A percentile compares a stretch with the other conserved stretches of the same genome.
phyloP scores from a whole-genome alignment of 1,140 invertebrate genomes.

The Reticulitermes speratus region DNA sequence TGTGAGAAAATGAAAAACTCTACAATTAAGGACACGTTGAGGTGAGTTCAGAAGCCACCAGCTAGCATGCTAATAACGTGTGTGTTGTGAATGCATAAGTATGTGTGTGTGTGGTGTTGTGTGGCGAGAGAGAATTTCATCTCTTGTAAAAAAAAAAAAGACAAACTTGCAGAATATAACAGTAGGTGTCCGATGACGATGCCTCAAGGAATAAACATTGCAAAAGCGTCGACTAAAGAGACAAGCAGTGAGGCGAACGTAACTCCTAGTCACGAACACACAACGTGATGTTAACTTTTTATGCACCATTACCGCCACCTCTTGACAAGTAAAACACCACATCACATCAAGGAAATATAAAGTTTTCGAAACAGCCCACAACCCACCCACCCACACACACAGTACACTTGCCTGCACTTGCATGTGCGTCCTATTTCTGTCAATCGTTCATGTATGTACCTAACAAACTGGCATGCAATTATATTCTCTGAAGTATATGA shows the following conservation, averaged over 20 bases:
- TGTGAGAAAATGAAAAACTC: neutral
- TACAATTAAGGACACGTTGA: neutral
- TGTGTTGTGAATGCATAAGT: too few relatives aligned
- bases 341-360: neutral
- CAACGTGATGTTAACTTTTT: neutral
- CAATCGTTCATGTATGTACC: neutral
- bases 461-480: neutral
- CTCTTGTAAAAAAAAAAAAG: neutral
- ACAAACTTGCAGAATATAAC: neutral
- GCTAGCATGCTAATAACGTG: too few relatives aligned
- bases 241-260: neutral
- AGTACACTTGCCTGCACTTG: neutral
- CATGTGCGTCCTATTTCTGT: conserved; percentile 4
- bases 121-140: too few relatives aligned
- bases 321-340: conserved; percentile 15
- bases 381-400: neutral
- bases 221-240: neutral
- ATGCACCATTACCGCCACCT: neutral
- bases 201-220: neutral
- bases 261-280: neutral
- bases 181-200: neutral
- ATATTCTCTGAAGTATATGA: neutral
- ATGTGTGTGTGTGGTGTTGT: too few relatives aligned
- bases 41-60: neutral
- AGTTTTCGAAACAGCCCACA: neutral